Conservation (phyloP, 2,113 vertebrate genomes). For the Corvus cornix region DNA sequence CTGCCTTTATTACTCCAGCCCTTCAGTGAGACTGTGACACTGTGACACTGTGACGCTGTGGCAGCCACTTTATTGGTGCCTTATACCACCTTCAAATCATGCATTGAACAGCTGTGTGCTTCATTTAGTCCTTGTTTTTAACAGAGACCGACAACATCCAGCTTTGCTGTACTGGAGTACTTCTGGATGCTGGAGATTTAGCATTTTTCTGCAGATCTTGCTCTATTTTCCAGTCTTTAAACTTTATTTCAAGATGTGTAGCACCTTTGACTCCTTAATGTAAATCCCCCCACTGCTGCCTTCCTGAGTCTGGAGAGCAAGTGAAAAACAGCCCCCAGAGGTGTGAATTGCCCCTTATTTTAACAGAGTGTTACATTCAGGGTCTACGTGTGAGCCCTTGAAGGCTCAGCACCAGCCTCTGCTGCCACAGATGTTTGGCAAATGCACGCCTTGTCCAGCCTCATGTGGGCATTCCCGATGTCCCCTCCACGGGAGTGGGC, state of each 20-base stretch:
- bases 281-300: not conserved
- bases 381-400: not conserved
- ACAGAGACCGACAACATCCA: not conserved
- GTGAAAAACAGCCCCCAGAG: not conserved
- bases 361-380: not conserved
- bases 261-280: not conserved
- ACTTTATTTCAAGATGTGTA: not conserved
- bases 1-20: not conserved
- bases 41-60: not conserved
- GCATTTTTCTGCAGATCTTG: not conserved
- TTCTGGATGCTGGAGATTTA: not conserved
- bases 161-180: not conserved
- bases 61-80: not conserved
- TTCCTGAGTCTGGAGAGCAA: not conserved
- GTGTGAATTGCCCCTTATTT: not conserved
- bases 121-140: not conserved
- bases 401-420: not conserved
- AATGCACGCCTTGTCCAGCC: not conserved
- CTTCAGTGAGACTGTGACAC: not conserved
- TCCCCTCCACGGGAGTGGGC: not conserved
- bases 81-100: not conserved
- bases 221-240: not conserved
- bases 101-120: not conserved
- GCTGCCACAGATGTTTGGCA: not conserved
- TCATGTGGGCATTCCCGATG: not conserved